Conservation (phyloP, 2,113 vertebrate species). For the Ellobius talpinus region DNA sequence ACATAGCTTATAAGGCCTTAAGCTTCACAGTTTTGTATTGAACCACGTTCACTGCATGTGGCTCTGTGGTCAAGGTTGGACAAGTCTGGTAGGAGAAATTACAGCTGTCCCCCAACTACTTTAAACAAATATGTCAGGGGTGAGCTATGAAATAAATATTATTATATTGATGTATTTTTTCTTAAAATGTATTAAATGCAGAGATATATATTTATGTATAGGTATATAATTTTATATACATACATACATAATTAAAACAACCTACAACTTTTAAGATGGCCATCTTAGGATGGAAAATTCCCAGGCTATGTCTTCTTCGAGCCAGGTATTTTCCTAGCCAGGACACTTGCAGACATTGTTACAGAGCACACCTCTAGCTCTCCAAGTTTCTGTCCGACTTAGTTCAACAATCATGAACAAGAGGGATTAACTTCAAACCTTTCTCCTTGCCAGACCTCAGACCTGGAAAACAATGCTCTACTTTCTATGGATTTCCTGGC, state of each 20-base stretch:
- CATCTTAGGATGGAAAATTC: constrained; percentile 35
- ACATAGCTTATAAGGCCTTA: no score
- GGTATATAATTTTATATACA: not conserved
- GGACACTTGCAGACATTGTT: not conserved
- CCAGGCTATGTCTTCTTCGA: not conserved
- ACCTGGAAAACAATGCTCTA: constrained; percentile 26
- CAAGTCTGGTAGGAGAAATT: constrained; percentile 12
- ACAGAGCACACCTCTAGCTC: not conserved
- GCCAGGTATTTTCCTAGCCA: not conserved
- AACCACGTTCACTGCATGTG: no score
- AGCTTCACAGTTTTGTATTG: not conserved
- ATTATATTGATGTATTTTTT: not conserved
- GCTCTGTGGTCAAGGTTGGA: not conserved
- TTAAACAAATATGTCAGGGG: constrained; percentile 28
- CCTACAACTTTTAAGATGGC: not conserved
- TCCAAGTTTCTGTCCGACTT: constrained; percentile 59
- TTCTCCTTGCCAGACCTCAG: not conserved
- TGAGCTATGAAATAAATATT: constrained; percentile 38
- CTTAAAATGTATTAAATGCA: not conserved
- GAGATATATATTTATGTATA: not conserved
- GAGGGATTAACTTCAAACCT: constrained; percentile 54
- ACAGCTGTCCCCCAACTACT: constrained; percentile 1
- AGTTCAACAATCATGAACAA: constrained; percentile 30
- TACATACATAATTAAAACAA: not conserved
- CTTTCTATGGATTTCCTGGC: constrained; percentile 30